Evolutionary conservation across 2,113 vertebrate species (phyloP).

Genomic region (Orthonyx spaldingii): DNA sequence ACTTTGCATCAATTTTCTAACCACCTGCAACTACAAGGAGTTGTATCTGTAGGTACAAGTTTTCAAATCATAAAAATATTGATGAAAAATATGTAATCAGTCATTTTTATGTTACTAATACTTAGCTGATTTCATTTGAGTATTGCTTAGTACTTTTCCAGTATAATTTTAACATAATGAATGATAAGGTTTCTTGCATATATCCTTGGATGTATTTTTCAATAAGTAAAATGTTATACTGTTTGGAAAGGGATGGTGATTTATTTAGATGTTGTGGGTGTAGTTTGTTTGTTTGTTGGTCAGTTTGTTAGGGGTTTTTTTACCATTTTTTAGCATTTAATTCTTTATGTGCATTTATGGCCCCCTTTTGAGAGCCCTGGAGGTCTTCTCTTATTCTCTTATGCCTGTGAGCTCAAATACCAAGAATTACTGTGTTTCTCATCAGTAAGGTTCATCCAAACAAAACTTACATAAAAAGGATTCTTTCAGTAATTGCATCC

Average conservation of each 20-base stretch:
- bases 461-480: neutral
- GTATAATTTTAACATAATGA: neutral
- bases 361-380: neutral
- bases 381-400: neutral
- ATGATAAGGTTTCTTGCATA: neutral
- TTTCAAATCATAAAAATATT: neutral
- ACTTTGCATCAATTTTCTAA: conserved; percentile 38
- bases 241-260: neutral
- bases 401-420: neutral
- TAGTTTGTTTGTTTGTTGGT: neutral
- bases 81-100: neutral
- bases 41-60: neutral
- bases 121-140: neutral
- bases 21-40: neutral
- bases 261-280: neutral
- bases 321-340: neutral
- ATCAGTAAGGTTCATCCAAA: neutral
- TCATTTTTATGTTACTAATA: neutral
- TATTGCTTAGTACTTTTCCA: neutral
- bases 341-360: neutral
- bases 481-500: neutral
- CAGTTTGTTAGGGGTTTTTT: accelerated
- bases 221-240: neutral
- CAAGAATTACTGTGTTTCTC: neutral
- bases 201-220: neutral